Evolutionary conservation across 2,797 vertebrate genomes (phyloP), one percentile per base, ranked within the genome.

Genomic region (Pangasius mekongensis): DNA sequence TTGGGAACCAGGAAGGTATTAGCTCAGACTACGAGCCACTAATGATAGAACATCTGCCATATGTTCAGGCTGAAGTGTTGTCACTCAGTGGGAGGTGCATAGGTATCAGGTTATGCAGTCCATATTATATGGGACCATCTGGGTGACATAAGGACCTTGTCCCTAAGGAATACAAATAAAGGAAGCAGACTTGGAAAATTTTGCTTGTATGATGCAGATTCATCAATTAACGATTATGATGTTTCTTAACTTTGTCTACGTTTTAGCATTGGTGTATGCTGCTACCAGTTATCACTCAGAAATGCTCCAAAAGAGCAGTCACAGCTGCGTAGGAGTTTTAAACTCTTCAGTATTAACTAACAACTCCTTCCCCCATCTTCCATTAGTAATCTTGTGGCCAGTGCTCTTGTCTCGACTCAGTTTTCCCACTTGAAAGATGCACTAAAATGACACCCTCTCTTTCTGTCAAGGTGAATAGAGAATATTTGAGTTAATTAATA

Each of bases 81-180:
- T 83, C 69, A 62, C 69, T 52, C 47, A 36, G 85, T 85, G 89
- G 87, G 83, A 89, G 86, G 85, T 66, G 49, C 36, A 83, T 83
- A 89, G 82, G 74, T 74, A 54, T 24, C 85, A 80, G 64, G 84
- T 88, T 71, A 49, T 78, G 58, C 69, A 58, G 85, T 80, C 87
- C 33, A 43, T 64, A 78, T 88, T 80, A 87, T 81, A 78, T 27
- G 67, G 77, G 56, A 90, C 91, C 91, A 89, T 89, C 87, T 89
- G 89, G 87, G 58, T 81, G 58, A 5, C 43, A 73, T 87, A 82
- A 86, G 86, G 87, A 64, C 85, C 80, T 84, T 74, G 78, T 84
- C 84, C 87, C 62, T 3, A 13, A 87, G 60, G 86, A 85, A 87
- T 77, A 84, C 67, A 84, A 86, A 90, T 81, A 78, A 69, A 86